Conservation (phyloP, 2,113 vertebrate species). For the Pterophyllum scalare region DNA sequence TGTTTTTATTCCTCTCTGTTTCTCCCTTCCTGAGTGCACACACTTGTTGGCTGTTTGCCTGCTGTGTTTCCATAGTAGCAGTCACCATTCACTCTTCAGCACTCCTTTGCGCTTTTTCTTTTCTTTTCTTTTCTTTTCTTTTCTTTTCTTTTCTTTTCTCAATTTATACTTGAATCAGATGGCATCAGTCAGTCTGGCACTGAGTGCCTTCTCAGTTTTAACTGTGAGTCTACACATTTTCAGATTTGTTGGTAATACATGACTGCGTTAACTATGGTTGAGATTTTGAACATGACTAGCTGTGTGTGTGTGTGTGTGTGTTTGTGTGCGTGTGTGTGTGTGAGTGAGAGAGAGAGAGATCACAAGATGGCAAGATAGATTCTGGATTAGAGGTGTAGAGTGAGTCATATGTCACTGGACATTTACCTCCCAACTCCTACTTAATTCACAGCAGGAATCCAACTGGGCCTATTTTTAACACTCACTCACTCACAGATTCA, state of each 20-base stretch:
- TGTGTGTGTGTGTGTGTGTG: background rate
- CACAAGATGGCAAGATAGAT: background rate
- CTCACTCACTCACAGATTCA: background rate
- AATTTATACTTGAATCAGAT: constrained; percentile 37
- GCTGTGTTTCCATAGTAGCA: constrained; percentile 64
- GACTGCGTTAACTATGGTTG: background rate
- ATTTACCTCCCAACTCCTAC: constrained; percentile 37
- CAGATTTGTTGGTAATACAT: background rate
- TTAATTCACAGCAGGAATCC: constrained; percentile 68
- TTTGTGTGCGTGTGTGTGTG: rapidly evolving
- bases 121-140: constrained; percentile 17
- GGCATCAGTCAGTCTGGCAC: constrained; percentile 23
- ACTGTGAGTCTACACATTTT: background rate
- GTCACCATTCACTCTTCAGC: constrained; percentile 19
- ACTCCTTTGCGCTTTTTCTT: background rate
- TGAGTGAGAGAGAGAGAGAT: background rate
- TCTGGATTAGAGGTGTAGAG: constrained; percentile 47
- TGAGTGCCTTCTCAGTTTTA: background rate
- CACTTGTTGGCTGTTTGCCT: constrained; percentile 36
- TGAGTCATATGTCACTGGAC: constrained; percentile 51
- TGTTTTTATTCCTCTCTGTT: background rate
- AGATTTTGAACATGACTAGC: background rate
- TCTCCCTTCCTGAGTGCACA: background rate
- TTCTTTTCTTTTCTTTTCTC: background rate
- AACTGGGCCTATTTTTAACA: constrained; percentile 72